These are phyloP conservation scores for Chironomus riparius DNA, from an alignment of 2,888 invertebrate species.

Conservation along the genomic window DNA sequence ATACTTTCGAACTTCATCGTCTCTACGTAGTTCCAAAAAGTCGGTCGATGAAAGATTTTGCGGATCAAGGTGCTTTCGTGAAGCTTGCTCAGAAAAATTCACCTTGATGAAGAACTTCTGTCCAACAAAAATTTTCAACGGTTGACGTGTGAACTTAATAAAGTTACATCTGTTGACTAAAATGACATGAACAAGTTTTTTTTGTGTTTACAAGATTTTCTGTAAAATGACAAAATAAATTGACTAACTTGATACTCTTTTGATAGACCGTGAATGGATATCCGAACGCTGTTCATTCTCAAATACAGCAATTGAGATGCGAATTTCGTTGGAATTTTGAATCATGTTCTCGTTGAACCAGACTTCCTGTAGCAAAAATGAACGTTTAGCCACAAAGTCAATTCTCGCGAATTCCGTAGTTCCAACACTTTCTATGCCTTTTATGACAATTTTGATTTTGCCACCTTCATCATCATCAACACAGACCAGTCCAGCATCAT, in stretches of 20 bases:
- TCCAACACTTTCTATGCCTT: neutral
- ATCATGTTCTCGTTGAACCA: conserved; percentile 1
- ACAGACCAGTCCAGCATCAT: neutral
- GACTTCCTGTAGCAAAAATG: neutral
- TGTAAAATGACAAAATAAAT: neutral
- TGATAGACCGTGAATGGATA: neutral
- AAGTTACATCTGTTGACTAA: conserved; percentile 1
- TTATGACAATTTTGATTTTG: neutral
- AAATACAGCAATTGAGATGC: neutral
- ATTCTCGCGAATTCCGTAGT: neutral
- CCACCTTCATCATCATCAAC: neutral
- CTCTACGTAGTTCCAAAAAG: neutral
- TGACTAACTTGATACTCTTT: neutral
- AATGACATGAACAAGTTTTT: neutral
- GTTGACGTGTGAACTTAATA: neutral
- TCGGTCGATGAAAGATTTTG: neutral
- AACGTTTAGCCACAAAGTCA: neutral
- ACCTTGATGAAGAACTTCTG: conserved; percentile 2
- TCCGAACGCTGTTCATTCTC: neutral
- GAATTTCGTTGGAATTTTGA: neutral
- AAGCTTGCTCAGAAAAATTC: neutral
- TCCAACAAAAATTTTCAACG: conserved; percentile 1
- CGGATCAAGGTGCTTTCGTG: neutral
- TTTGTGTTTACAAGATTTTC: neutral
- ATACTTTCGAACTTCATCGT: neutral